Evolutionary conservation across 2,888 invertebrate species (phyloP).

Genomic region (Rhagonycha lutea): DNA sequence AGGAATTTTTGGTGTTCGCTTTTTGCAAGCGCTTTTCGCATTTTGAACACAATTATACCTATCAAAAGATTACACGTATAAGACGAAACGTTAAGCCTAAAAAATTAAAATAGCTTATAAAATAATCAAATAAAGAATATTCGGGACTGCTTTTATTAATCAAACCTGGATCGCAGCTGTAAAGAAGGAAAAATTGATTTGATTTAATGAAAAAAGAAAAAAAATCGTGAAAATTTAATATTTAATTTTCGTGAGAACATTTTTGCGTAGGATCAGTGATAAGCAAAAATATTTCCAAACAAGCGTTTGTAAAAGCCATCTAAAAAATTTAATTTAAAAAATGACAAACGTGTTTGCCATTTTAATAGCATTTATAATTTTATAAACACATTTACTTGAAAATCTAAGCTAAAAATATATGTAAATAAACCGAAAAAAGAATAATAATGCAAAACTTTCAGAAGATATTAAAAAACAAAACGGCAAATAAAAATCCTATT

Average conservation of each 20-base stretch:
- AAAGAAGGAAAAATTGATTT: not conserved
- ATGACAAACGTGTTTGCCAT: not conserved
- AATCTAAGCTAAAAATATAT: not conserved
- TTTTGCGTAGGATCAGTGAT: not conserved
- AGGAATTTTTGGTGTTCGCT: conserved; percentile 8
- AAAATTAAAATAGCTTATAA: not conserved
- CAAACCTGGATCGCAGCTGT: not conserved
- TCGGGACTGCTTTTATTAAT: not conserved
- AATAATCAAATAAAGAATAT: not conserved
- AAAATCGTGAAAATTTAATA: not conserved
- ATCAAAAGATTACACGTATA: not conserved
- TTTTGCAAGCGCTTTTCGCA: not conserved
- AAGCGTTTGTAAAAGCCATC: not conserved
- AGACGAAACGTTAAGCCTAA: not conserved
- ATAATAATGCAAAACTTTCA: not conserved
- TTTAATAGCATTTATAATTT: not conserved
- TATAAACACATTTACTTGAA: not conserved
- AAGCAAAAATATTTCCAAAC: not conserved
- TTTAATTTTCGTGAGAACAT: not conserved
- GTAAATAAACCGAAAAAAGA: not conserved
- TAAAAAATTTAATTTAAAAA: not conserved
- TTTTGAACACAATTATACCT: not conserved
- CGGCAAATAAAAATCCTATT: not conserved
- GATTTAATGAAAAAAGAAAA: not conserved
- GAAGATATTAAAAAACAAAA: not conserved